Conservation (phyloP, 2,113 vertebrate genomes). For the Stegostoma tigrinum region DNA sequence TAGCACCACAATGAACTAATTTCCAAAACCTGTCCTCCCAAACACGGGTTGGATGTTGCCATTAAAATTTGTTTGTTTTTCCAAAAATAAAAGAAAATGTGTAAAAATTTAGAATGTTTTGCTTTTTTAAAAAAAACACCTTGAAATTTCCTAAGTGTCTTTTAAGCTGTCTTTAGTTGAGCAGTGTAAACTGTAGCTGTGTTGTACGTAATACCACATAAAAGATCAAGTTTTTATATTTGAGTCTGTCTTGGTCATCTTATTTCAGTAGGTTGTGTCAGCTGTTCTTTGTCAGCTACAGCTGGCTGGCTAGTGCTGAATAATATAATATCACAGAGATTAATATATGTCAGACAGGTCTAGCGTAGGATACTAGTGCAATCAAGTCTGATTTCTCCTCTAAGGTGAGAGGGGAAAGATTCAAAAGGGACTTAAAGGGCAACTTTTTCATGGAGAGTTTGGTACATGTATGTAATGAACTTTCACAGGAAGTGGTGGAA, state of each 20-base stretch:
- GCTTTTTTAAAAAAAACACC: not conserved
- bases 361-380: not conserved
- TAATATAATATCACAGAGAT: not conserved
- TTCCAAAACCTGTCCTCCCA: not conserved
- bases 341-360: not conserved
- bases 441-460: too few species aligned
- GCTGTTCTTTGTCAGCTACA: not conserved
- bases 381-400: not conserved
- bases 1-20: not conserved
- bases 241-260: not conserved
- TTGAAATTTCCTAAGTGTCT: not conserved
- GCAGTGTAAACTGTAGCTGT: not conserved
- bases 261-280: not conserved
- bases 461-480: too few species aligned
- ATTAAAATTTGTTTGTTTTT: not conserved
- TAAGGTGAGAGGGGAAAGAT: too few species aligned
- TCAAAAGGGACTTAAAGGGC: too few species aligned
- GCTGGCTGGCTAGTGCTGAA: not conserved
- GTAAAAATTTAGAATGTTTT: not conserved
- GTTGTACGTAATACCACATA: not conserved
- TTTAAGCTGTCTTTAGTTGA: not conserved
- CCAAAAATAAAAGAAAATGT: not conserved
- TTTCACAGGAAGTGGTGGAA: too few species aligned
- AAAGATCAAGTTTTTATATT: slow-evolving; percentile 4
- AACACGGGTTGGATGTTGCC: not conserved